Evolutionary conservation across 2,888 invertebrate species (phyloP).

Genomic region (Andrena dorsata): DNA sequence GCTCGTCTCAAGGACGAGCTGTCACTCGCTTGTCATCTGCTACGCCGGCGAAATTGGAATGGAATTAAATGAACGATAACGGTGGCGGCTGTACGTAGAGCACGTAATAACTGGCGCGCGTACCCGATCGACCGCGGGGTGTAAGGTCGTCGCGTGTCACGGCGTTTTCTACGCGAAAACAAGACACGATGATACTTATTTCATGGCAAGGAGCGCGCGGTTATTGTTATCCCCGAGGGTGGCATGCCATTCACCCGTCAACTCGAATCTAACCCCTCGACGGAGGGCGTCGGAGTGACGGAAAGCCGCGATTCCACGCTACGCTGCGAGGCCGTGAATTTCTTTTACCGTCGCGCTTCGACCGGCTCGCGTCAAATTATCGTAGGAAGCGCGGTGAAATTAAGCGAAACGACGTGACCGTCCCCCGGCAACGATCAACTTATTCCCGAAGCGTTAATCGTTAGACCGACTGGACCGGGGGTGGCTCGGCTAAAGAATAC

Average conservation of each 20-base stretch:
- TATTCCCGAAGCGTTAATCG: background rate
- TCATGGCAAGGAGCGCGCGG: slow-evolving; percentile 48
- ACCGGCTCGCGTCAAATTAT: background rate
- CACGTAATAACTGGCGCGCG: slow-evolving; percentile 30
- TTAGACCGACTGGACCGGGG: background rate
- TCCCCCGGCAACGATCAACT: no score
- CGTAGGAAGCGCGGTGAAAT: background rate
- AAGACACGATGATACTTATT: slow-evolving; percentile 62
- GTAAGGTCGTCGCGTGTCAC: slow-evolving; percentile 58
- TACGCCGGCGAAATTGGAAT: slow-evolving; percentile 64
- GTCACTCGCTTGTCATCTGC: slow-evolving; percentile 67
- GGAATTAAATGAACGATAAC: slow-evolving; percentile 71
- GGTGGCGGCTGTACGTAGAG: slow-evolving; percentile 37
- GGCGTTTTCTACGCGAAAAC: slow-evolving; percentile 46
- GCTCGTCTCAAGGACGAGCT: slow-evolving; percentile 63
- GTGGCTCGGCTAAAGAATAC: background rate
- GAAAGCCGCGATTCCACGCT: slow-evolving; percentile 1
- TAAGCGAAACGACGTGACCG: background rate
- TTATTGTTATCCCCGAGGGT: slow-evolving; percentile 69
- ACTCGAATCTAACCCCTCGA: slow-evolving; percentile 50
- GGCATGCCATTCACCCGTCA: slow-evolving; percentile 74
- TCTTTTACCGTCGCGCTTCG: no score
- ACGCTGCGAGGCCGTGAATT: slow-evolving; percentile 17
- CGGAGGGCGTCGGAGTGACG: slow-evolving; percentile 18
- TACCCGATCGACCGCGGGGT: slow-evolving; percentile 8